Evolutionary conservation across 92 coral and sea anemone genomes (phyloP).

Genomic region (Pocillopora grandis): DNA sequence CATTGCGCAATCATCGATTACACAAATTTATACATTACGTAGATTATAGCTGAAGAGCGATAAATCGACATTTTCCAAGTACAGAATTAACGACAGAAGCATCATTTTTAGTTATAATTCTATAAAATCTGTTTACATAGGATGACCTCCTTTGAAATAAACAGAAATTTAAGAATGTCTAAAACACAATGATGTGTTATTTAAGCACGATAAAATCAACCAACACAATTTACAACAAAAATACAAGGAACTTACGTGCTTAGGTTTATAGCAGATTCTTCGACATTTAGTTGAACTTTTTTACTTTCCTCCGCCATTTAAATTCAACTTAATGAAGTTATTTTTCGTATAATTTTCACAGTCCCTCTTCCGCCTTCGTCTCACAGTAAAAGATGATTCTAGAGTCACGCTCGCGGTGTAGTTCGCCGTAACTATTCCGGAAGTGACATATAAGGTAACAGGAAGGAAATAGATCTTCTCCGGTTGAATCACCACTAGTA

Average conservation of each 20-base stretch:
- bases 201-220: neutral
- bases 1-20: too few relatives aligned
- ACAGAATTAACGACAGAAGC: too few relatives aligned
- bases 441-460: slow-evolving; percentile 2
- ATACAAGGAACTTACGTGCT: neutral
- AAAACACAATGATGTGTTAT: neutral
- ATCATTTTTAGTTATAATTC: too few relatives aligned
- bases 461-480: neutral
- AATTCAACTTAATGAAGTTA: neutral
- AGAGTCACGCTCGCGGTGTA: neutral
- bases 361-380: too few relatives aligned
- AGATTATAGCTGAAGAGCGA: too few relatives aligned
- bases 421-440: slow-evolving; percentile 5
- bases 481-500: slow-evolving; percentile 14
- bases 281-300: neutral
- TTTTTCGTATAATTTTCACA: neutral
- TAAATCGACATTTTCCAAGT: too few relatives aligned
- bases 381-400: too few relatives aligned
- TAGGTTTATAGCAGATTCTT: slow-evolving; percentile 2
- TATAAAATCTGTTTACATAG: too few relatives aligned
- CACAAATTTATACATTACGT: too few relatives aligned
- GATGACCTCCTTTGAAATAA: too few relatives aligned
- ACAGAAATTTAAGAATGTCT: too few relatives aligned
- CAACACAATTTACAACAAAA: neutral
- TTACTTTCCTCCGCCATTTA: neutral